Percentiles rank a stretch among this genome's conserved stretches.
phyloP scores from a whole-genome alignment of 2,113 vertebrate genomes.

The Pterocles orientalis region DNA sequence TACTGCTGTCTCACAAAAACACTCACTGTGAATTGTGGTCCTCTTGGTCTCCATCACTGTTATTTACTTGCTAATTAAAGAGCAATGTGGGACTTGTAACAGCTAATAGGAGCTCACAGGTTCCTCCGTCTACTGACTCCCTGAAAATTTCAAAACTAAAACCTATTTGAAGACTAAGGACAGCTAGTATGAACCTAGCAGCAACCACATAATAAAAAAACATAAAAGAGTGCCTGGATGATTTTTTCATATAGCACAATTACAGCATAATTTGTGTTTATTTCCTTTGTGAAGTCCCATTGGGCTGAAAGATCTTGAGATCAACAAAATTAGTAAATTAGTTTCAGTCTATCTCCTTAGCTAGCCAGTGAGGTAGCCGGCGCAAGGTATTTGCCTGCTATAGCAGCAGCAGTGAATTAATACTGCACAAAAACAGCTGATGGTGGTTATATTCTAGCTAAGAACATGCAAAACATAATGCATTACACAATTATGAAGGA shows the following conservation, averaged over 20 bases:
- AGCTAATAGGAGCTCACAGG: background rate
- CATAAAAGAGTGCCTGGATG: background rate
- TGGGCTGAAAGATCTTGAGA: background rate
- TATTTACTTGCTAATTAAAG: slow-evolving; percentile 29
- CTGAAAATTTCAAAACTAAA: background rate
- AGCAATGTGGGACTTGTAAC: background rate
- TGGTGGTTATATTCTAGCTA: background rate
- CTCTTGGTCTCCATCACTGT: background rate
- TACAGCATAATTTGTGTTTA: background rate
- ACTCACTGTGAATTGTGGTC: background rate
- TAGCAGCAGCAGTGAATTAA: background rate
- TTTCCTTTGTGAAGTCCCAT: background rate
- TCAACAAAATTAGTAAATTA: background rate
- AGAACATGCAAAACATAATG: background rate
- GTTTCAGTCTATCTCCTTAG: background rate
- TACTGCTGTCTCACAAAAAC: background rate
- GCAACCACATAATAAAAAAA: background rate
- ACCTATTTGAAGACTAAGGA: background rate
- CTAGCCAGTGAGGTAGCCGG: background rate
- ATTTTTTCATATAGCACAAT: background rate
- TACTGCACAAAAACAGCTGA: background rate
- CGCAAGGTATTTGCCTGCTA: background rate
- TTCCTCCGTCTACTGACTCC: background rate
- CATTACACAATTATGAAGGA: background rate
- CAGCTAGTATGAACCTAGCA: background rate